Conservation (phyloP, 2,113 vertebrate species). For the Nothocercus julius region DNA sequence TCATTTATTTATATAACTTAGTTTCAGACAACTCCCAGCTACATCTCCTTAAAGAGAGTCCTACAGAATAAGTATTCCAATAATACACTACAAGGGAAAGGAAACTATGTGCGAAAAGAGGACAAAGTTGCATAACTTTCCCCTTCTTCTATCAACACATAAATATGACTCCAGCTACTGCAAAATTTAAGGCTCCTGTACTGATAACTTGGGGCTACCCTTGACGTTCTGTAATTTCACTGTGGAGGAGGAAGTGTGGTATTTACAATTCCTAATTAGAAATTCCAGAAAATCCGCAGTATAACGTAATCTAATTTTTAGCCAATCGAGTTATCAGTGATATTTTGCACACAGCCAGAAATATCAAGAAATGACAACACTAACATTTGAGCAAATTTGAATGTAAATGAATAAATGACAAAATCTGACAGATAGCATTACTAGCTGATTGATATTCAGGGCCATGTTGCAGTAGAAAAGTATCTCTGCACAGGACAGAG, state of each 20-base stretch:
- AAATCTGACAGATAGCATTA: neutral
- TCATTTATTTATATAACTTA: neutral
- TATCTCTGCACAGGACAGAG: neutral
- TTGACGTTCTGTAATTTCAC: neutral
- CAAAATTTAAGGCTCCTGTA: neutral
- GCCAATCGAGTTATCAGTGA: neutral
- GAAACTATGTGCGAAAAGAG: neutral
- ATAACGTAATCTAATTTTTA: neutral
- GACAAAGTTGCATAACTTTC: neutral
- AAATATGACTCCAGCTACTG: neutral
- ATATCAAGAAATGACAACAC: neutral
- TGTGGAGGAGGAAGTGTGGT: neutral
- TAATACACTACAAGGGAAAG: neutral
- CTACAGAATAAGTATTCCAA: neutral
- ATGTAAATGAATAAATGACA: neutral
- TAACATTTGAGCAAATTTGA: neutral
- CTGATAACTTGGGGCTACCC: neutral
- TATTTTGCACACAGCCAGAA: neutral
- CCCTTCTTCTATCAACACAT: neutral
- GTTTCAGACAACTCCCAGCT: neutral
- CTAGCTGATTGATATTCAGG: neutral
- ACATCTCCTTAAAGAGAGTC: neutral
- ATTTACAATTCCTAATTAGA: neutral
- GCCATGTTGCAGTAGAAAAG: neutral
- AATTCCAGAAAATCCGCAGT: neutral